A percentile compares a stretch with the other conserved stretches of the same genome.
These are phyloP conservation scores for Neofelis nebulosa DNA, from an alignment of 2,113 vertebrate genomes.

Conservation along the genomic window DNA sequence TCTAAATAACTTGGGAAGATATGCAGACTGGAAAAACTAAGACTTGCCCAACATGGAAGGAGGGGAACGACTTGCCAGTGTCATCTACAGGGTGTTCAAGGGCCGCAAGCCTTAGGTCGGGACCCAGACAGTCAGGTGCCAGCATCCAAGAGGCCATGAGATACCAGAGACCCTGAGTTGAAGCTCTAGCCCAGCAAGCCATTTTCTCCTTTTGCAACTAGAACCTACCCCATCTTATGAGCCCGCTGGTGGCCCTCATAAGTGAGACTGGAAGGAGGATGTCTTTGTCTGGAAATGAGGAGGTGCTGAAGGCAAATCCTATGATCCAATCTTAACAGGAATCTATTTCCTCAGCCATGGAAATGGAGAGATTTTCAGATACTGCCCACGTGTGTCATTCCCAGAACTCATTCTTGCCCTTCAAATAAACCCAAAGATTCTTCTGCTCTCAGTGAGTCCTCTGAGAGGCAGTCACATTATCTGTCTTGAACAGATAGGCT, in stretches of 20 bases:
- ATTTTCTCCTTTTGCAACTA: background rate
- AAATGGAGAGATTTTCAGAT: background rate
- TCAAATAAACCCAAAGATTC: background rate
- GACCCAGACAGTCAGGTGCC: background rate
- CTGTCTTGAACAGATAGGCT: background rate
- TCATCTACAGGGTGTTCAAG: background rate
- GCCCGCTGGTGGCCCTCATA: background rate
- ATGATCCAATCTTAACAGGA: background rate
- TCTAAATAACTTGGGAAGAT: background rate
- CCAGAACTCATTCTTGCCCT: background rate
- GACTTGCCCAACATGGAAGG: background rate
- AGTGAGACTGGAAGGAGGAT: background rate
- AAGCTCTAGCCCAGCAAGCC: background rate
- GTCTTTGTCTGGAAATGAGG: background rate
- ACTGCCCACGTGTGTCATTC: background rate
- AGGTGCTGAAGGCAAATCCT: background rate
- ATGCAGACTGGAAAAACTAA: background rate
- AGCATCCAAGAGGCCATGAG: background rate
- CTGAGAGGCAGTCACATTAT: no score
- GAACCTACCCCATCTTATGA: background rate
- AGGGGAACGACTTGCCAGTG: no score
- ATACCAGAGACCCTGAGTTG: rapidly evolving
- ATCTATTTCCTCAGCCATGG: background rate
- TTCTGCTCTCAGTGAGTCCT: background rate
- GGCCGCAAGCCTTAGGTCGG: background rate